Percentiles rank a stretch among this genome's conserved stretches.
These are phyloP conservation scores for Burhinus bistriatus DNA, from an alignment of 2,113 vertebrate genomes.

Conservation along the genomic window DNA sequence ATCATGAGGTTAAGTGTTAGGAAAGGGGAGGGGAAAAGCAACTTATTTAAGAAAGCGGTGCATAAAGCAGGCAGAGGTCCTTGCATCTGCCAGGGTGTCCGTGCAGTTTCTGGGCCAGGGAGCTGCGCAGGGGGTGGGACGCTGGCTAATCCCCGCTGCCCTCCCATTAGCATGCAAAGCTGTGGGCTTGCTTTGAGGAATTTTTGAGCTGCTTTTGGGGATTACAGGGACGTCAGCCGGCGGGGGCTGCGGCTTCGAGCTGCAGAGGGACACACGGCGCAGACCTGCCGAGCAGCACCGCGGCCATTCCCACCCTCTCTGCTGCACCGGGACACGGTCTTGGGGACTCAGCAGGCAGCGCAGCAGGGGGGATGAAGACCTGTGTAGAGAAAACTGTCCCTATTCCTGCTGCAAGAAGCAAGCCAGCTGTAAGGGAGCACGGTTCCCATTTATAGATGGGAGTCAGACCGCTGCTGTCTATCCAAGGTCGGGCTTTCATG, in stretches of 20 bases:
- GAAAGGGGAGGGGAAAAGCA: neutral
- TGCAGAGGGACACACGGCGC: fast-evolving
- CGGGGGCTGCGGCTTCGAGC: neutral
- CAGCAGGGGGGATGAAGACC: too few relatives aligned
- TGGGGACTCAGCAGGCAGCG: too few relatives aligned
- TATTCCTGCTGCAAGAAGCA: neutral
- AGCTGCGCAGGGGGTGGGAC: neutral
- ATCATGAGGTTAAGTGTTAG: neutral
- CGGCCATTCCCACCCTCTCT: fast-evolving
- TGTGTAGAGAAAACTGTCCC: fast-evolving
- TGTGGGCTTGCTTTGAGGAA: neutral
- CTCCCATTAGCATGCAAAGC: neutral
- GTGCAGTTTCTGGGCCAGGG: neutral
- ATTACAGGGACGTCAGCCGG: neutral
- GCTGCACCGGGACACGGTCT: fast-evolving
- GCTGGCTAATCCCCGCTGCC: neutral
- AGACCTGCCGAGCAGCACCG: neutral
- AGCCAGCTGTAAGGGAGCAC: fast-evolving
- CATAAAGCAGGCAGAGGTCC: neutral
- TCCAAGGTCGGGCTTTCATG: fast-evolving
- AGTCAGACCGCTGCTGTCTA: neutral
- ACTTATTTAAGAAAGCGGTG: neutral
- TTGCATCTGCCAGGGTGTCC: neutral
- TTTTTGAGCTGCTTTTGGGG: neutral
- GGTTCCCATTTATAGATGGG: fast-evolving